Evolutionary conservation across 2,797 vertebrate species (phyloP).

Genomic region (Alexandromys oeconomus): DNA sequence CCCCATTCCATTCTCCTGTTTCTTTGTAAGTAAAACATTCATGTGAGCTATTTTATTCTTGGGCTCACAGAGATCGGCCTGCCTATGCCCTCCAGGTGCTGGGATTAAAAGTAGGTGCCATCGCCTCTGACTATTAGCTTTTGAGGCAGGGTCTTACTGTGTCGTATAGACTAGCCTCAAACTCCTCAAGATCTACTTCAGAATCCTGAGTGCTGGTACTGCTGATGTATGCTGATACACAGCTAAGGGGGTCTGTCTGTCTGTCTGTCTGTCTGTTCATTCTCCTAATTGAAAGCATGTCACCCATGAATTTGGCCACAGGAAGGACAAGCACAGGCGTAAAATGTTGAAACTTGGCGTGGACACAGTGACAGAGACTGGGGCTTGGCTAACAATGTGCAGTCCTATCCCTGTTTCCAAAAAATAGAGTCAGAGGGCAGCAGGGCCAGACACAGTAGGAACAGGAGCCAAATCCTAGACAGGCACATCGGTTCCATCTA

Average conservation of each 20-base stretch:
- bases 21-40: slow-evolving; percentile 29
- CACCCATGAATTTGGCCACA: slow-evolving; percentile 25
- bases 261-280: background rate
- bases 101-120: background rate
- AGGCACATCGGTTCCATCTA: background rate
- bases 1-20: background rate
- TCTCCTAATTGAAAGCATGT: background rate
- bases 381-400: background rate
- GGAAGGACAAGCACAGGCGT: background rate
- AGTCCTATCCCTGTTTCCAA: background rate
- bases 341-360: slow-evolving; percentile 4
- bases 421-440: background rate
- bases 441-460: background rate
- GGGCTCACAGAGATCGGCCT: background rate
- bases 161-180: background rate
- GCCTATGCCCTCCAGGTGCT: background rate
- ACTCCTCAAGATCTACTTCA: background rate
- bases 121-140: background rate
- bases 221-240: no score
- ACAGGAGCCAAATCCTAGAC: background rate
- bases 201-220: background rate
- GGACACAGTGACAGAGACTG: background rate
- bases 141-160: background rate
- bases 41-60: background rate
- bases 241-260: background rate